phyloP scores from a whole-genome alignment of 2,113 vertebrate genomes.

The Scophthalmus maximus region DNA sequence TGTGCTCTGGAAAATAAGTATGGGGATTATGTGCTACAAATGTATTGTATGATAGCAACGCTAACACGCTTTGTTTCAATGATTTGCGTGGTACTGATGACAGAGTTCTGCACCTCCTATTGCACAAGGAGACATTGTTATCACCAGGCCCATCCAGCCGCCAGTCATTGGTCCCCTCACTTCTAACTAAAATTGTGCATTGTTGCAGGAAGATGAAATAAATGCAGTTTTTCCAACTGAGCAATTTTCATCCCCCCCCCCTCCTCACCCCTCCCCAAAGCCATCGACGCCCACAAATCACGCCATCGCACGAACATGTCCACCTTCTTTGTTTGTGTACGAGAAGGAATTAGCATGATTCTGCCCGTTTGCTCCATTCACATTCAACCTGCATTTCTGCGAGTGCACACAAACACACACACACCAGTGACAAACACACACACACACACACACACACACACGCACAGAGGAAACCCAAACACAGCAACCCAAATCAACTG shows the following conservation, averaged over 20 bases:
- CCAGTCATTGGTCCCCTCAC: too few species aligned
- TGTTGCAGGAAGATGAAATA: background rate
- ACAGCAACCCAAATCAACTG: constrained; percentile 55
- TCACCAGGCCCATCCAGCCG: background rate
- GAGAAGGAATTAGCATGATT: constrained; percentile 37
- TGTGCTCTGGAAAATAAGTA: too few species aligned
- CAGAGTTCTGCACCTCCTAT: background rate
- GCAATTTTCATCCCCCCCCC: constrained; percentile 21
- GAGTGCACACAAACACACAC: background rate
- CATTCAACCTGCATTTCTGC: constrained; percentile 22
- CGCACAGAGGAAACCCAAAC: constrained; percentile 44
- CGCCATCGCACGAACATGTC: constrained; percentile 31
- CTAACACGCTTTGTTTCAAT: background rate
- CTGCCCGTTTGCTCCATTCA: constrained; percentile 30
- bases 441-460: constrained; percentile 4
- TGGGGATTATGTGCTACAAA: too few species aligned
- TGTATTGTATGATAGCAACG: too few species aligned
- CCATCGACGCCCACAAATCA: constrained; percentile 31
- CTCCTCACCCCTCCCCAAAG: constrained; percentile 5
- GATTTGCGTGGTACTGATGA: too few species aligned
- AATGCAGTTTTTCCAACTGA: background rate
- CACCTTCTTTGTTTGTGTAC: constrained; percentile 45
- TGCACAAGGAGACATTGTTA: background rate
- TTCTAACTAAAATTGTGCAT: background rate
- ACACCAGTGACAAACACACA: too few species aligned